These are phyloP conservation scores for Fregetta grallaria DNA, from an alignment of 2,113 vertebrate genomes.

Conservation along the genomic window DNA sequence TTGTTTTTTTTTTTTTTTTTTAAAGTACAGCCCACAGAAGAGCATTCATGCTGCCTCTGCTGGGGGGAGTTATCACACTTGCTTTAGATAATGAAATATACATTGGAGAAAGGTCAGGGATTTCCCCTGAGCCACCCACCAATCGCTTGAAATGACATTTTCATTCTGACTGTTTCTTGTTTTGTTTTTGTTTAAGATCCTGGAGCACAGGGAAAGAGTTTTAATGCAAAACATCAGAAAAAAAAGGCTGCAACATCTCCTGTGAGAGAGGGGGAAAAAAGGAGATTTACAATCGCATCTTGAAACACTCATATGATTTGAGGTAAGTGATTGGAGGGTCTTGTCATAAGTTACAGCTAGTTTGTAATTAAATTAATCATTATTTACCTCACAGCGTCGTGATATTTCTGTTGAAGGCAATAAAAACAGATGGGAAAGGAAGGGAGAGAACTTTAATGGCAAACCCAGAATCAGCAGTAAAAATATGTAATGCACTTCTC, in stretches of 20 bases:
- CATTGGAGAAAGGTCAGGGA: conserved; percentile 68
- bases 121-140: conserved; percentile 70
- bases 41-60: neutral
- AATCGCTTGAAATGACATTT: conserved; percentile 70
- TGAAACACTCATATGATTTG: conserved; percentile 38
- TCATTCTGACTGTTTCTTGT: conserved; percentile 68
- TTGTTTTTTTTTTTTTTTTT: neutral
- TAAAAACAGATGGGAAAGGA: conserved; percentile 3
- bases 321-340: conserved; percentile 68
- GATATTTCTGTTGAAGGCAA: neutral
- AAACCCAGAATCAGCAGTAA: neutral
- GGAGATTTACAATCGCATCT: conserved; percentile 35
- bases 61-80: conserved; percentile 48
- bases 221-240: conserved; percentile 52
- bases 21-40: conserved; percentile 2
- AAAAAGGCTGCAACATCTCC: conserved; percentile 31
- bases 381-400: neutral
- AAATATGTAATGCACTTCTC: neutral
- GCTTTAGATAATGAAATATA: conserved; percentile 65
- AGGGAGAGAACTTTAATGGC: neutral
- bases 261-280: neutral
- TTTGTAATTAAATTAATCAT: conserved; percentile 28
- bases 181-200: conserved; percentile 71
- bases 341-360: neutral
- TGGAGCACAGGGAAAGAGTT: conserved; percentile 58